Evolutionary conservation across 2,888 invertebrate genomes (phyloP).

Genomic region (Eurois occulta): DNA sequence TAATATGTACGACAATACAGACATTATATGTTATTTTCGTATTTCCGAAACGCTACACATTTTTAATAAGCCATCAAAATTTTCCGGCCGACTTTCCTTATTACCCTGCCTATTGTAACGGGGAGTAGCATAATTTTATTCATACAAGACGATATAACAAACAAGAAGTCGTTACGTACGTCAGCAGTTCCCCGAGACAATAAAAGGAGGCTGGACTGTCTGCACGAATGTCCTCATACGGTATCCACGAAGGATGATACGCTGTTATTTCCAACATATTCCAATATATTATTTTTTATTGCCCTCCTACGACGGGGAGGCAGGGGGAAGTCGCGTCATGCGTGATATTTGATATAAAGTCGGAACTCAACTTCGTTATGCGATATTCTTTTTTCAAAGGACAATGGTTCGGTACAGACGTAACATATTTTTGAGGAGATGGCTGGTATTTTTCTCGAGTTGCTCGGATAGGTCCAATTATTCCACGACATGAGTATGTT

Average conservation of each 20-base stretch:
- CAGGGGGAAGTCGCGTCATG: constrained; percentile 86
- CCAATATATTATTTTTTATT: constrained; percentile 91
- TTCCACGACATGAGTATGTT: constrained; percentile 84
- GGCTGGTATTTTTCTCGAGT: constrained; percentile 85
- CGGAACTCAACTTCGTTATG: constrained; percentile 90
- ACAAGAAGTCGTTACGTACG: constrained; percentile 80
- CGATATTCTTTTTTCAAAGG: constrained; percentile 90
- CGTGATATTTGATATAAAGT: constrained; percentile 91
- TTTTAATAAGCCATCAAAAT: constrained; percentile 66
- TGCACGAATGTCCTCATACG: constrained; percentile 84
- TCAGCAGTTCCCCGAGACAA: constrained; percentile 86
- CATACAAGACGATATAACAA: constrained; percentile 82
- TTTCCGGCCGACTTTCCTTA: constrained; percentile 75
- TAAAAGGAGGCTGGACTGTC: constrained; percentile 88
- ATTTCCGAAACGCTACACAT: constrained; percentile 52
- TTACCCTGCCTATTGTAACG: constrained; percentile 76
- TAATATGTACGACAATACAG: not conserved
- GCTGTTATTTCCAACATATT: constrained; percentile 91
- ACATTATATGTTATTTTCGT: constrained; percentile 20
- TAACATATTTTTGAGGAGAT: constrained; percentile 88
- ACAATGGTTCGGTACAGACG: constrained; percentile 86
- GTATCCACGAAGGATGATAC: constrained; percentile 89
- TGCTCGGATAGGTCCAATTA: constrained; percentile 87
- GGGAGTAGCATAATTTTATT: constrained; percentile 81
- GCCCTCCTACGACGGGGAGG: constrained; percentile 78